phyloP scores from a whole-genome alignment of 2,113 vertebrate genomes.

The Emydocephalus ijimae region DNA sequence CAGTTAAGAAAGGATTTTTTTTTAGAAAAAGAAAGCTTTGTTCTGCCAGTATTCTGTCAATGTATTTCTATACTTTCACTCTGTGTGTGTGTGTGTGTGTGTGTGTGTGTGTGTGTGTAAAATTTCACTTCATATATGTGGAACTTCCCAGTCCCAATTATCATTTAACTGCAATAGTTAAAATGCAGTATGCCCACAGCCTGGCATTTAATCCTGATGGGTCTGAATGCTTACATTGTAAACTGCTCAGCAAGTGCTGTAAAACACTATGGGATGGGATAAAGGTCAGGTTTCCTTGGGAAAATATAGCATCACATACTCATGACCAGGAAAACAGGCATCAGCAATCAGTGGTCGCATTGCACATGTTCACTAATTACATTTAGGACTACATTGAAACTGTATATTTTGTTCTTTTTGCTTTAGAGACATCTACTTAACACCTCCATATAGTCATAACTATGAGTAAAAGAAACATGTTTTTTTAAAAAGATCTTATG shows the following conservation, averaged over 20 bases:
- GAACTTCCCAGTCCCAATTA: neutral
- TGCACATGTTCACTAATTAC: neutral
- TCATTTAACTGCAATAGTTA: no score
- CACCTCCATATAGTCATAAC: constrained; percentile 8
- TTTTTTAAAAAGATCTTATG: neutral
- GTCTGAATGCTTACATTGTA: no score
- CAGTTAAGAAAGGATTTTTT: neutral
- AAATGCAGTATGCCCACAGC: no score
- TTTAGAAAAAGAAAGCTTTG: neutral
- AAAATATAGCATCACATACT: neutral
- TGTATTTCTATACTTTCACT: neutral
- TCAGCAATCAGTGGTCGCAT: neutral
- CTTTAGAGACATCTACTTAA: constrained; percentile 9
- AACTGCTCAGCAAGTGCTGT: no score
- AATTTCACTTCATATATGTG: neutral
- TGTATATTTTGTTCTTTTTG: neutral
- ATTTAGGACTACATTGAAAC: constrained; percentile 24
- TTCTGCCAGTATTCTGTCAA: neutral
- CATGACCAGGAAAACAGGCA: neutral
- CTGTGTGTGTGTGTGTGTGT: no score
- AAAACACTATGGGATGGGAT: no score
- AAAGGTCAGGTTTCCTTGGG: neutral
- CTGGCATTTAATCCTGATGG: no score
- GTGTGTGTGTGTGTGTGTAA: neutral
- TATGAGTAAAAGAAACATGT: neutral